Conservation (phyloP, 1,140 invertebrate species). For the Diprion similis region DNA sequence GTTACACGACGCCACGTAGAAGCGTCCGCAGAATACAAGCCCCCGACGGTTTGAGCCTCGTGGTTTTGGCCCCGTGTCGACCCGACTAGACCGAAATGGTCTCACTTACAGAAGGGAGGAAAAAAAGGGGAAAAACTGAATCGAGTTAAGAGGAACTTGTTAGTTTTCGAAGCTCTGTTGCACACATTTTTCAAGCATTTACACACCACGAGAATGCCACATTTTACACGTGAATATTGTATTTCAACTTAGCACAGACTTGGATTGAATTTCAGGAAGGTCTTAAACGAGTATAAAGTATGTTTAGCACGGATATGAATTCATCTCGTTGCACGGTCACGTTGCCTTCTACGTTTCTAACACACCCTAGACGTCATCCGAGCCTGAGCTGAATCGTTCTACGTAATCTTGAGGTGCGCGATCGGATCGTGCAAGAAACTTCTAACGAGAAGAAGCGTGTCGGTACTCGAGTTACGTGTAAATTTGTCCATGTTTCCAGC, state of each 20-base stretch:
- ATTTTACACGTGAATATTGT: too few species aligned
- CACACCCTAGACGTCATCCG: too few species aligned
- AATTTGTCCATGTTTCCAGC: too few species aligned
- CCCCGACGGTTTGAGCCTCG: not conserved
- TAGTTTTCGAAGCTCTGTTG: not conserved
- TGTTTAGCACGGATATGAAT: not conserved
- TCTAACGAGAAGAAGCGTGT: too few species aligned
- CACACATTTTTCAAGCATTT: too few species aligned
- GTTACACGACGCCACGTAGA: not conserved
- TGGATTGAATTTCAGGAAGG: too few species aligned
- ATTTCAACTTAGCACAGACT: too few species aligned
- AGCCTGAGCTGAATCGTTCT: not conserved
- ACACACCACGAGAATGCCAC: too few species aligned
- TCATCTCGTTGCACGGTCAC: not conserved
- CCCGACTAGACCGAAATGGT: not conserved
- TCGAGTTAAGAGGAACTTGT: not conserved
- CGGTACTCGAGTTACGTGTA: too few species aligned
- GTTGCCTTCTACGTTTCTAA: not conserved
- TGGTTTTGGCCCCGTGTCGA: not conserved
- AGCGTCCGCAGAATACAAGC: not conserved
- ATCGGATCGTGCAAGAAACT: not conserved
- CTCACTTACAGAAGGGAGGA: not conserved
- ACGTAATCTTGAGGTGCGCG: not conserved
- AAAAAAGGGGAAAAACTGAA: not conserved
- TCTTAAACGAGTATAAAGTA: not conserved